These are phyloP conservation scores for Prietella phreatophila DNA, from an alignment of 2,113 vertebrate species.

Conservation along the genomic window DNA sequence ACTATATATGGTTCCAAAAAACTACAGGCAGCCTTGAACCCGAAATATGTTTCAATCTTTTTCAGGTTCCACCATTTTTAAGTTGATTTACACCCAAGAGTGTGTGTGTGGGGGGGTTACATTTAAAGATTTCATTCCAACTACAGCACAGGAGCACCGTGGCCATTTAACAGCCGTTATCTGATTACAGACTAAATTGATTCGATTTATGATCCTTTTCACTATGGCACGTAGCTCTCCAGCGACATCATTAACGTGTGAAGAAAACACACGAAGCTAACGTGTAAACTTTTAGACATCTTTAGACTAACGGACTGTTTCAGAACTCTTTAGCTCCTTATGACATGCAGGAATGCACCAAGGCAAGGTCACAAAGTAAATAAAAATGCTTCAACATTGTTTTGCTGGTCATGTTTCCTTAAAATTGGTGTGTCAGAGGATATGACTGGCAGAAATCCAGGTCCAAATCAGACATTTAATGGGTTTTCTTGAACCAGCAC, in stretches of 20 bases:
- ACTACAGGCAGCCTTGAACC: neutral
- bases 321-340: neutral
- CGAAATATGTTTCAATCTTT: neutral
- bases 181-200: neutral
- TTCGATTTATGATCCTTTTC: neutral
- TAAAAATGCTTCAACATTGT: neutral
- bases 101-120: too few species aligned
- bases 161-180: neutral
- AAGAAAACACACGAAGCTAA: neutral
- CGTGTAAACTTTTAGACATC: neutral
- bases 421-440: neutral
- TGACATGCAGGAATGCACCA: neutral
- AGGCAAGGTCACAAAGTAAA: neutral
- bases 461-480: neutral
- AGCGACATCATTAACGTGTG: neutral
- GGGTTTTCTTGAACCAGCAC: neutral
- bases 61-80: neutral
- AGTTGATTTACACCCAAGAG: neutral
- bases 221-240: neutral
- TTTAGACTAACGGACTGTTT: neutral
- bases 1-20: neutral
- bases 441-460: neutral
- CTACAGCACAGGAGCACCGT: neutral
- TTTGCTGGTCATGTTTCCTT: neutral
- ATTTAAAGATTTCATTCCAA: neutral